Conservation (phyloP, 2,888 invertebrate genomes). For the Perithous albicinctus region DNA sequence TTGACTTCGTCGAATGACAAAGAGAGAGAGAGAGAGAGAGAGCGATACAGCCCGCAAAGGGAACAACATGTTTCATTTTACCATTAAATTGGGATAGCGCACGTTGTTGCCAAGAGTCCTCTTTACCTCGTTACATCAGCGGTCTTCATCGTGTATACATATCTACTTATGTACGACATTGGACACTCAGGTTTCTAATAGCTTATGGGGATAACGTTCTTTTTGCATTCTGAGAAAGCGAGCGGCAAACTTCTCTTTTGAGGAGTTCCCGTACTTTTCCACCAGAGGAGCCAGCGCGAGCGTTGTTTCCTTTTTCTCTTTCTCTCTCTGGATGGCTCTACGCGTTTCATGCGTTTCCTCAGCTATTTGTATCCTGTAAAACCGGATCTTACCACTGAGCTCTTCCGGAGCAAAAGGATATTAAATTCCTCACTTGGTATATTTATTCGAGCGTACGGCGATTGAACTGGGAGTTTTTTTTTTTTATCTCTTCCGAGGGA, state of each 20-base stretch:
- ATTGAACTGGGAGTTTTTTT: background rate
- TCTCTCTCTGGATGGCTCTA: background rate
- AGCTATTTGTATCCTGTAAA: slow-evolving; percentile 4
- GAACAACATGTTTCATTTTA: slow-evolving; percentile 47
- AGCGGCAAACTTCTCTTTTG: too few relatives aligned
- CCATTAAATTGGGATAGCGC: slow-evolving; percentile 50
- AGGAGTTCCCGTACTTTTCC: slow-evolving; percentile 48
- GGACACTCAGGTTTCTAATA: slow-evolving; percentile 20
- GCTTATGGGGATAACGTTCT: slow-evolving; percentile 39
- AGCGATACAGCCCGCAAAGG: slow-evolving; percentile 26
- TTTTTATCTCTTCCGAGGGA: background rate
- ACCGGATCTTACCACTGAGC: background rate
- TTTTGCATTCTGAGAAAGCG: slow-evolving; percentile 33
- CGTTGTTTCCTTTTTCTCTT: too few relatives aligned
- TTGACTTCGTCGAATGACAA: slow-evolving; percentile 47
- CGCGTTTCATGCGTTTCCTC: slow-evolving; percentile 18
- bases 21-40: slow-evolving; percentile 10
- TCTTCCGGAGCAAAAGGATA: background rate
- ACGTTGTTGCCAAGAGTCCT: slow-evolving; percentile 51
- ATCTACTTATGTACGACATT: slow-evolving; percentile 12
- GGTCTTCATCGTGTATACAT: slow-evolving; percentile 56
- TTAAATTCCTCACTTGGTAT: slow-evolving; percentile 51
- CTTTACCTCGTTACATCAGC: slow-evolving; percentile 63
- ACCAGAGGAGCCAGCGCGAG: background rate
- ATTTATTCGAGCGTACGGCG: slow-evolving; percentile 16